Evolutionary conservation across 2,797 vertebrate genomes (phyloP), one percentile per base, ranked within the genome.

Genomic region (Apogon talboti): DNA sequence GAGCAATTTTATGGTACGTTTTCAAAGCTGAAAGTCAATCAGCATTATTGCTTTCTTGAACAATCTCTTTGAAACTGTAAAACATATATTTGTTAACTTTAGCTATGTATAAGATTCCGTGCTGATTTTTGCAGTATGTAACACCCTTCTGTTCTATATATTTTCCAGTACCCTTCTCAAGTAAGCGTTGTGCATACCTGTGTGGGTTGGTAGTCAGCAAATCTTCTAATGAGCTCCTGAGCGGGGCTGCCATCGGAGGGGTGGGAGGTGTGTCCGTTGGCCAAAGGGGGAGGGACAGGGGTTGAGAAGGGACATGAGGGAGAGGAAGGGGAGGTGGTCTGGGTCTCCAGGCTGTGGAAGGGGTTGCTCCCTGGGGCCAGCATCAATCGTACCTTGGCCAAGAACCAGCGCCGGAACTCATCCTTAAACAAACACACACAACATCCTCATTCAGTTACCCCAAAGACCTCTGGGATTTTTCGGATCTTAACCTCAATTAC

Each of bases 381-480:
- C 89, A 95, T 94, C 79, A 95, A 35, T 47, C 94, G 95, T 84
- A 99, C 93, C 89, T 94, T 98, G 84, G 97, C 96, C 84, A 96
- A 94, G 92, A 98, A 99, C 96, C 97, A 99, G 60, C 90, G 94
- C 75, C 90, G 96, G 91, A 99, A 99, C 88, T 99, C 98, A 82
- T 99, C 97, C 98, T 99, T 24, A 63, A 56, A 61, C 10, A 71
- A 18, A 48, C n/a, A n/a, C n/a, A n/a, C n/a, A n/a, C n/a, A n/a
- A n/a, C n/a, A n/a, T n/a, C n/a, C n/a, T n/a, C n/a, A n/a, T n/a
- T n/a, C n/a, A n/a, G n/a, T n/a, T n/a, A n/a, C n/a, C n/a, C n/a
- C n/a, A n/a, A n/a, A n/a, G n/a, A n/a, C n/a, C n/a, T n/a, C n/a
- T n/a, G n/a, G n/a, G n/a, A n/a, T n/a, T n/a, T n/a, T n/a, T n/a